phyloP scores from a whole-genome alignment of 2,113 vertebrate genomes.

The Lycaon pictus region DNA sequence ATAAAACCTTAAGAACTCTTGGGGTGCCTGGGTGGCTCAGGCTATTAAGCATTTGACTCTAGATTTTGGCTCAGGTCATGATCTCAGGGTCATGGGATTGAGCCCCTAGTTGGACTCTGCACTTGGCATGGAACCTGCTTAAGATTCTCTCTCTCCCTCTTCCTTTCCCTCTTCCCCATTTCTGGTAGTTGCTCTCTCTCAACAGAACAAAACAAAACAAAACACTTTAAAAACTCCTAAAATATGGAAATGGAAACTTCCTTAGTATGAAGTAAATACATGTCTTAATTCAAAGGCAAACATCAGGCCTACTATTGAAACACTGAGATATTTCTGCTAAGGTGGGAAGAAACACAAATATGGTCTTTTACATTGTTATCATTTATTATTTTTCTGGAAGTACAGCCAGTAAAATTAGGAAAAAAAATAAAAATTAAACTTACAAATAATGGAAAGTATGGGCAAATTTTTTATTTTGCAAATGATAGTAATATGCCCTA shows the following conservation, averaged over 20 bases:
- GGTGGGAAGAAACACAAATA: neutral
- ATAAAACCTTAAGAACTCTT: neutral
- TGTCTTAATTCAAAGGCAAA: slow-evolving; percentile 13
- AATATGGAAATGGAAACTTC: neutral
- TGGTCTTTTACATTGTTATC: neutral
- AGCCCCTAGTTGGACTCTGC: no score
- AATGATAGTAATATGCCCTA: neutral
- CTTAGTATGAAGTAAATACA: neutral
- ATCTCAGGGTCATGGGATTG: no score
- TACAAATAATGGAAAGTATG: neutral
- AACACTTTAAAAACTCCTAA: neutral
- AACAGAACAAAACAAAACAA: neutral
- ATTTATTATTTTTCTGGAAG: slow-evolving; percentile 31
- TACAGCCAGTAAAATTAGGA: neutral
- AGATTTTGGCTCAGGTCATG: no score
- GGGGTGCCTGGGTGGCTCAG: no score
- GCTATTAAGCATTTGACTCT: no score
- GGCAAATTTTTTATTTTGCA: neutral
- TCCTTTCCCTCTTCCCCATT: fast-evolving
- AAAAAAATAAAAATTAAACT: neutral
- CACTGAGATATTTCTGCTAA: neutral
- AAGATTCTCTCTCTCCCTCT: no score
- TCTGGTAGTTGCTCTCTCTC: no score
- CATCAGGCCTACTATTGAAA: neutral
- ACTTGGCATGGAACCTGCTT: no score